phyloP scores from a whole-genome alignment of 2,888 invertebrate genomes.

The Amiota mariae region DNA sequence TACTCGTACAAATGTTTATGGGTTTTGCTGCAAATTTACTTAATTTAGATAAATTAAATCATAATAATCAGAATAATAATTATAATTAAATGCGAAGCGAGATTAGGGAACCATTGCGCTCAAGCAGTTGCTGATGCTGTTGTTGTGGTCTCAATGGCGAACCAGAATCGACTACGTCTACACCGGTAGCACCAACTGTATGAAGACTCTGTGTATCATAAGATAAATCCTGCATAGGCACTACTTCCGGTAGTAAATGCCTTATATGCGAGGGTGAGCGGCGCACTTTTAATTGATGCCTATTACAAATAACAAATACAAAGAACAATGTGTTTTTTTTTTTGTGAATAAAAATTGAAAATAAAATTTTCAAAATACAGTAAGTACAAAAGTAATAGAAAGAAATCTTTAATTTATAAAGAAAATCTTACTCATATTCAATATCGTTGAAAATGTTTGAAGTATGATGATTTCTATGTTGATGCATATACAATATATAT shows the following conservation, averaged over 20 bases:
- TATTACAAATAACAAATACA: slow-evolving; percentile 40
- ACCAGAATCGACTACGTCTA: slow-evolving; percentile 59
- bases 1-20: too few relatives aligned
- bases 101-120: slow-evolving; percentile 72
- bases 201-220: slow-evolving; percentile 68
- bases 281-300: slow-evolving; percentile 72
- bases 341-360: neutral
- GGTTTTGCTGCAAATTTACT: too few relatives aligned
- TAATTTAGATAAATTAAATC: too few relatives aligned
- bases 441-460: too few relatives aligned
- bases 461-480: too few relatives aligned
- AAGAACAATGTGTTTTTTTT: too few relatives aligned
- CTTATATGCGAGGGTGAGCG: slow-evolving; percentile 72
- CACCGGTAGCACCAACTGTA: slow-evolving; percentile 58
- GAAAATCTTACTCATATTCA: too few relatives aligned
- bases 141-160: slow-evolving; percentile 63
- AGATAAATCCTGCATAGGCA: slow-evolving; percentile 73
- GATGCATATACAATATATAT: too few relatives aligned
- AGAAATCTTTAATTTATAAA: neutral
- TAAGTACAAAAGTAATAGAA: neutral
- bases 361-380: neutral
- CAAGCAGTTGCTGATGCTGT: slow-evolving; percentile 48
- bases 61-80: too few relatives aligned
- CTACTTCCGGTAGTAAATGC: slow-evolving; percentile 72
- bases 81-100: slow-evolving; percentile 70